Evolutionary conservation across 1,140 invertebrate genomes (phyloP), one percentile per base, ranked within the genome.

Genomic region (Caerostris darwini): DNA sequence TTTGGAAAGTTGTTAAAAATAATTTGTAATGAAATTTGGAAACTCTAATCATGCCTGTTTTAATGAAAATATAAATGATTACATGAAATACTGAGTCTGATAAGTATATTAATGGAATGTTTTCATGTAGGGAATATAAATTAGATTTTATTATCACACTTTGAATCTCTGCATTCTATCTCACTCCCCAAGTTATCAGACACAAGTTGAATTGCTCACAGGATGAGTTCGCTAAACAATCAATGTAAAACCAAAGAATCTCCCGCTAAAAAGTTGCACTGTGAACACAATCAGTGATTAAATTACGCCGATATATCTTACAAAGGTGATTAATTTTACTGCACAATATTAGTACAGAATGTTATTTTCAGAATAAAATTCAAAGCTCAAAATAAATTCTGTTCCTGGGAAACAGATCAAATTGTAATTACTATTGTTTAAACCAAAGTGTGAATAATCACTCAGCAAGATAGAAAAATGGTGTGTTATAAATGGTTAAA

Each of bases 371-470:
- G 34, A 54, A 50, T 77, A 71, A 90, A 71, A 71, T n/a, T 54
- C 50, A n/a, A 19, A 87, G 85, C 58, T n/a, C 61, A 57, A 81
- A 17, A 54, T 56, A 61, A 81, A 61, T 82, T 69, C 71, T 59
- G 81, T 81, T 54, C 34, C 6, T 17, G 77, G 71, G 57, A 85
- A 92, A 59, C 90, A 59, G 90, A 92, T 92, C 90, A 92, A 92
- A 92, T 19, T 34, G 81, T 83, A 92, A 92, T 92, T 92, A 92
- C 90, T 64, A 92, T 85, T 92, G 90, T 92, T 92, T 85, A 92
- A 85, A 85, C 50, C 85, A 58, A 92, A 92, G 58, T 85, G 59
- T 85, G 82, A 85, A 67, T 69, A 83, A 92, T 92, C 90, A 91
- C 90, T 91, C 57, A 17, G 54, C 7, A 10, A 19, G 67, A 54